Base-by-base conservation (phyloP, 2,888 invertebrate genomes). In the Mesoligia furuncula region DNA sequence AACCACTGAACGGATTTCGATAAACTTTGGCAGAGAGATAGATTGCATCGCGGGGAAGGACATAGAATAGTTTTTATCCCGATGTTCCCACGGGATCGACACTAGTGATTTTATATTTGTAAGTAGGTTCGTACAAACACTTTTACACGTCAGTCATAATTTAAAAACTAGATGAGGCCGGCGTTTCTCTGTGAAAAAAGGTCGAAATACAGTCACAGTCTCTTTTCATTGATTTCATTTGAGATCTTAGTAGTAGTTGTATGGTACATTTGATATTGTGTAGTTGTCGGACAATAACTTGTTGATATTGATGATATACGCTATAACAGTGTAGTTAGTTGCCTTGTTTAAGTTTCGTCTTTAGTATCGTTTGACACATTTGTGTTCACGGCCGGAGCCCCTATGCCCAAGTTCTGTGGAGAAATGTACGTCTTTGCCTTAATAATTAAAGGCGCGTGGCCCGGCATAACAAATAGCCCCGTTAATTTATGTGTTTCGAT, bases 401-500 rank as follows among this genome's bases (percentile, higher is more conserved):
- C 76, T 71, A 64, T 73, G 75, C 67, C 76, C 68, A 79, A 86
- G 74, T 88, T 84, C 72, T 67, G 69, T 65, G 70, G 79, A 82
- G 80, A 80, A 81, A 76, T 83, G 73, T 83, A 71, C 77, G 80
- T 77, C 54, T 57, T n/a, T 82, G 73, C 82, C 80, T 86, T 85
- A 85, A 88, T 87, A 88, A 88, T 88, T 84, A 84, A 88, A 84
- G 78, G 85, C 89, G 91, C 93, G 91, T 93, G 93, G 92, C 89
- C 85, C 77, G 82, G 94, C 93, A 95, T 95, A 94, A 94, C 93
- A 93, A 95, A 95, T 91, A 92, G 92, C 92, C 83, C 81, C 90
- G 90, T 92, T 94, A 93, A 95, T 94, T 94, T 94, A 94, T 94
- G 93, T 92, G 89, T 92, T 92, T 91, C 92, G 92, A 93, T 93